Base-by-base conservation (phyloP, 2,888 invertebrate genomes). In the Platynereis dumerilii region DNA sequence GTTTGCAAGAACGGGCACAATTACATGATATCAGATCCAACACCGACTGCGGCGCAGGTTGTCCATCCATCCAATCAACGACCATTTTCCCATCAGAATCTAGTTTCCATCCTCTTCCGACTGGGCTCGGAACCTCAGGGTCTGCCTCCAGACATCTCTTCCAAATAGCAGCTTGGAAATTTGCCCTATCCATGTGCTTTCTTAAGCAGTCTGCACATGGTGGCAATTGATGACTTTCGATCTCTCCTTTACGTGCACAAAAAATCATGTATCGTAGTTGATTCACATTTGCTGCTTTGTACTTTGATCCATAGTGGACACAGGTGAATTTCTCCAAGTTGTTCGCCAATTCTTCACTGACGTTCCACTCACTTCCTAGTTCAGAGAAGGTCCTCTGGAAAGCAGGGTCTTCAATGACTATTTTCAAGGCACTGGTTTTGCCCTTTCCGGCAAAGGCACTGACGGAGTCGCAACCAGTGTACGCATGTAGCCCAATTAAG, bases 41-140 rank as follows among this genome's bases (percentile, higher is more conserved):
- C 7, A 56, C 61, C 17, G 58, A 57, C 17, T 61, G 22, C 1
- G 55, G 62, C 44, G 66, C 61, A 17, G 44, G 53, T 10, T 44
- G 39, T 2, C 12, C 63, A 48, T 63, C 22, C 56, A 63, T 63
- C 62, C 66, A 63, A 58, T 66, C 48, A n/a, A 66, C 42, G 27
- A 28, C 53, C 63, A 24, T 53, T 58, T 52, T 64, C 63, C 52
- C 45, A 27, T 10, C n/a, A 7, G 65, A 60, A 67, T 10, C 67
- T n/a, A n/a, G n/a, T n/a, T n/a, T n/a, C n/a, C n/a, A n/a, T n/a
- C n/a, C 65, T 24, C 28, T 27, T 15, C 52, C 67, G 44, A 52
- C 34, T 28, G 67, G 69, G 27, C 17, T 58, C 26, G 67, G 64
- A n/a, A 63, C 28, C 2, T 42, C 45, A 15, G 64, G 65, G 24